Evolutionary conservation across 2,797 vertebrate genomes (phyloP).

Genomic region (Aplochiton taeniatus): DNA sequence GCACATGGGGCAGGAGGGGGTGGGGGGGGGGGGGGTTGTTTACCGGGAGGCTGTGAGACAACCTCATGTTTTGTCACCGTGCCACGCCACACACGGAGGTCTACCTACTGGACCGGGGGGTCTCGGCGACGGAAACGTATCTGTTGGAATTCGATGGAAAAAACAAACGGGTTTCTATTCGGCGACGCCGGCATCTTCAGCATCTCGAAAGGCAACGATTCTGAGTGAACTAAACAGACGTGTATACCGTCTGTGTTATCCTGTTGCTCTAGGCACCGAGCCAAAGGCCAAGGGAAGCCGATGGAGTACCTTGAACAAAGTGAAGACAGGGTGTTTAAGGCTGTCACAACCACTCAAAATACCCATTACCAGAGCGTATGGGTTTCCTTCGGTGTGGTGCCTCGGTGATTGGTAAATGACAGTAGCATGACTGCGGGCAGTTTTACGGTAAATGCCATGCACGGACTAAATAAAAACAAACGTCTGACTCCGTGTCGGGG

Average conservation of each 20-base stretch:
- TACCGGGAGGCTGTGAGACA: conserved; percentile 48
- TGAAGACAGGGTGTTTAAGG: conserved; percentile 38
- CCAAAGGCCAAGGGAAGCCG: too few relatives aligned
- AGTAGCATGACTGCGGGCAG: conserved; percentile 59
- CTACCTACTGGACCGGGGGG: conserved; percentile 8
- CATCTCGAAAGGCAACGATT: too few relatives aligned
- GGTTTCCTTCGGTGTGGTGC: conserved; percentile 44
- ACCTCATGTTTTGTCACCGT: conserved; percentile 51
- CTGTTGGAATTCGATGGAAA: too few relatives aligned
- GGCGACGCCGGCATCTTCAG: too few relatives aligned
- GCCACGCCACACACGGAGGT: conserved; percentile 19
- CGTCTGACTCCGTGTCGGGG: conserved; percentile 59
- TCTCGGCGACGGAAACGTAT: too few relatives aligned
- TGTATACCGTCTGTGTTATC: conserved; percentile 6
- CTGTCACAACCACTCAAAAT: conserved; percentile 39
- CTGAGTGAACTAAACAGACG: too few relatives aligned
- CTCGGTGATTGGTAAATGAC: conserved; percentile 51
- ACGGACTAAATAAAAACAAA: conserved; percentile 69
- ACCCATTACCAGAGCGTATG: conserved; percentile 27
- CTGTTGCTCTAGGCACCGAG: too few relatives aligned
- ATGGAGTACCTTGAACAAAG: conserved; percentile 15
- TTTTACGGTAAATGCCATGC: conserved; percentile 66
- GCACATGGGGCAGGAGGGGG: conserved; percentile 52
- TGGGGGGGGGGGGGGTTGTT: conserved; percentile 49
- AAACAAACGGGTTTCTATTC: too few relatives aligned